Evolutionary conservation across 2,888 invertebrate species (phyloP).

Genomic region (Plebejus anna): DNA sequence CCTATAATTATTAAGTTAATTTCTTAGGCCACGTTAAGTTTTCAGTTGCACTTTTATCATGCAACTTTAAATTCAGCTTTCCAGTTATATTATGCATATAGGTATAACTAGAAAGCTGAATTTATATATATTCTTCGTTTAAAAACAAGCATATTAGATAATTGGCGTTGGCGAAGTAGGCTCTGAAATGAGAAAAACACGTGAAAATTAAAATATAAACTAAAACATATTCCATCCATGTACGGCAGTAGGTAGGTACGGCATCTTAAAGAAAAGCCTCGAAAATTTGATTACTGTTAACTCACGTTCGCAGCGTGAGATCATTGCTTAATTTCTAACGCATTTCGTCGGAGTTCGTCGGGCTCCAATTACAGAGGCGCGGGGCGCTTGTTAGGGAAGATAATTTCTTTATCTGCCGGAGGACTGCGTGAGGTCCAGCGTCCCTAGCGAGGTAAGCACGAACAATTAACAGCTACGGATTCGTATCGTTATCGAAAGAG

Average conservation of each 20-base stretch:
- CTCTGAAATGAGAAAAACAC: background rate
- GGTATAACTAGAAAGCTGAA: too few species aligned
- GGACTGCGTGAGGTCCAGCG: constrained; percentile 62
- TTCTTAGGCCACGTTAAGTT: background rate
- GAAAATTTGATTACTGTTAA: background rate
- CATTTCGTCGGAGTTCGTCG: constrained; percentile 39
- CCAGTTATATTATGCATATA: too few species aligned
- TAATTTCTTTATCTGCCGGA: constrained; percentile 65
- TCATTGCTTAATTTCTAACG: constrained; percentile 39
- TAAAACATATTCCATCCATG: too few species aligned
- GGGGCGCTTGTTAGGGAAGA: constrained; percentile 61
- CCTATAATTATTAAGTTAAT: background rate
- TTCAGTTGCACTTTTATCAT: too few species aligned
- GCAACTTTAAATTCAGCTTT: too few species aligned
- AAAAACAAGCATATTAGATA: background rate
- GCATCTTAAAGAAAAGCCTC: background rate
- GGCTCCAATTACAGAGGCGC: constrained; percentile 41
- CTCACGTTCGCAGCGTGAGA: constrained; percentile 34
- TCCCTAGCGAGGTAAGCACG: background rate
- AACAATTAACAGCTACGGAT: background rate
- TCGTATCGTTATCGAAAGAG: too few species aligned
- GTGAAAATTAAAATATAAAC: too few species aligned
- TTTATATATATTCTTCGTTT: background rate
- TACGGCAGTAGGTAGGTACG: background rate
- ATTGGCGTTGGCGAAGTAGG: background rate